Evolutionary conservation across 1,140 invertebrate species (phyloP).

Genomic region (Drosophila littoralis): DNA sequence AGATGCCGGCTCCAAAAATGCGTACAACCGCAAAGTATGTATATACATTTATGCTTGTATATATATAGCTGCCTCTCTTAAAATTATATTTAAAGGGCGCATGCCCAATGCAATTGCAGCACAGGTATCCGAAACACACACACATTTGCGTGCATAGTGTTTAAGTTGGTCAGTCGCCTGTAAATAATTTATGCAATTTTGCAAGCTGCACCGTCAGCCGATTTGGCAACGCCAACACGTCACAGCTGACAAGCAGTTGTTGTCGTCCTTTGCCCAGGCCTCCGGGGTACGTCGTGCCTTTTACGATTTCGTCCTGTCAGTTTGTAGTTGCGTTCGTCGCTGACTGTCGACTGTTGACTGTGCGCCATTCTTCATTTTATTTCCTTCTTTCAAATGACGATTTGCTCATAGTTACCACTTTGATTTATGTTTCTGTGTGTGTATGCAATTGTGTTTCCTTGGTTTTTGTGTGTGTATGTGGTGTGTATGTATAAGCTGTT

Average conservation of each 20-base stretch:
- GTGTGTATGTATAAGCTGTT: conserved; percentile 21
- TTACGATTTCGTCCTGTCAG: conserved; percentile 55
- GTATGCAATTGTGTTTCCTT: conserved; percentile 7
- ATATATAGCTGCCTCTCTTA: not conserved
- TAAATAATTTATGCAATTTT: conserved; percentile 67
- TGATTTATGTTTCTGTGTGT: conserved; percentile 18
- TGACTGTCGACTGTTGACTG: conserved; percentile 41
- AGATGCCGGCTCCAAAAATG: conserved; percentile 16
- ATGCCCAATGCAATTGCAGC: conserved; percentile 41
- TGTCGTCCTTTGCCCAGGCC: conserved; percentile 26
- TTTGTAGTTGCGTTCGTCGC: conserved; percentile 60
- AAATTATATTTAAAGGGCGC: conserved; percentile 3
- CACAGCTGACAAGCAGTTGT: conserved; percentile 62
- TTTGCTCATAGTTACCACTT: conserved; percentile 15
- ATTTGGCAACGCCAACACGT: conserved; percentile 36
- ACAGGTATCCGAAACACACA: conserved; percentile 2
- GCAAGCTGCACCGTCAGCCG: conserved; percentile 20
- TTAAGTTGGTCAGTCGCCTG: conserved; percentile 55
- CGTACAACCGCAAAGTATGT: conserved; percentile 11
- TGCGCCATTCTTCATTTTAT: conserved; percentile 22
- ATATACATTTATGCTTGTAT: not conserved
- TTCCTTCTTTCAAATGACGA: conserved; percentile 17
- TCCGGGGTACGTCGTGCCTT: conserved; percentile 18
- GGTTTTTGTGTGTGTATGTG: not conserved
- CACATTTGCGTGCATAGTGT: conserved; percentile 6